Percentiles rank a stretch among this genome's conserved stretches.
Evolutionary conservation across 2,113 vertebrate species (phyloP).

Genomic region (Melanocharis versteri): DNA sequence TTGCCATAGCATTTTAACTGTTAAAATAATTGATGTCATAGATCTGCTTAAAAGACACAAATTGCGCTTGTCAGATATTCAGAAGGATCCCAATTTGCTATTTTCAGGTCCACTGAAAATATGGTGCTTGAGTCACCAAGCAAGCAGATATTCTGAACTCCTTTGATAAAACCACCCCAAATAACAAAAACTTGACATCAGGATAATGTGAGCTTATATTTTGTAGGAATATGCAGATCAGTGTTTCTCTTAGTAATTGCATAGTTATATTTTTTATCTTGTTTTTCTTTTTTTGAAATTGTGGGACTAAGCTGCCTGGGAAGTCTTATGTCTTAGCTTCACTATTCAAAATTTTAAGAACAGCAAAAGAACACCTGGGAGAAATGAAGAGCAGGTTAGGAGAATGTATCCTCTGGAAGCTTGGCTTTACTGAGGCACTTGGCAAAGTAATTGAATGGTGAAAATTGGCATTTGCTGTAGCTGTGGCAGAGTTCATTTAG

Average conservation of each 20-base stretch:
- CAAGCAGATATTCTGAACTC: neutral
- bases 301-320: neutral
- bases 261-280: neutral
- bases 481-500: neutral
- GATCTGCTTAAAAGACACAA: neutral
- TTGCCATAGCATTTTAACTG: neutral
- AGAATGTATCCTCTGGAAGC: neutral
- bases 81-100: neutral
- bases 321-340: neutral
- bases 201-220: neutral
- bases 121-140: neutral
- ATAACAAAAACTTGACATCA: neutral
- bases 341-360: neutral
- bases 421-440: neutral
- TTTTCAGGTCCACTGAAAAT: neutral
- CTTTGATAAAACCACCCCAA: neutral
- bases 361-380: neutral
- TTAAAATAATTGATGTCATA: neutral
- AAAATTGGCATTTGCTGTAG: neutral
- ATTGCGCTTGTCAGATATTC: neutral
- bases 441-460: neutral
- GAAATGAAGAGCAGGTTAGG: neutral
- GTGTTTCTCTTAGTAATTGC: neutral
- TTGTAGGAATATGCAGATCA: neutral
- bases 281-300: neutral